Evolutionary conservation across 2,797 vertebrate species (phyloP).

Genomic region (Poeciliopsis paucimaculata): DNA sequence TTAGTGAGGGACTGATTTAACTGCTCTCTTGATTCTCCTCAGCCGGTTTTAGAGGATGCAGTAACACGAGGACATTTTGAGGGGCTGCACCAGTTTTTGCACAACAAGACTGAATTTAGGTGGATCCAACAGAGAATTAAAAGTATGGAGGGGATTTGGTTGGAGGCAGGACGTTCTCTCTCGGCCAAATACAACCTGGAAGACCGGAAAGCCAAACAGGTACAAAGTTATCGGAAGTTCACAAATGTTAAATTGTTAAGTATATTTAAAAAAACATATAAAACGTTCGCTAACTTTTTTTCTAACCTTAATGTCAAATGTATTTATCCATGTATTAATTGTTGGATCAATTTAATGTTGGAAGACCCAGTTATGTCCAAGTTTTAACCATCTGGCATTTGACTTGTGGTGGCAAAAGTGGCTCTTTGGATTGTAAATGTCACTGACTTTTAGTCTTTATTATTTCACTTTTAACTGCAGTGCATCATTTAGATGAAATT

Average conservation of each 20-base stretch:
- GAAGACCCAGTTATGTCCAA: not conserved
- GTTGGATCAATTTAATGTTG: too few species aligned
- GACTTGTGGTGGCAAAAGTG: not conserved
- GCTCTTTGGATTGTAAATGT: not conserved
- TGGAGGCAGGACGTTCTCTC: conserved; percentile 36
- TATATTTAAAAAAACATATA: not conserved
- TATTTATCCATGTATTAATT: not conserved
- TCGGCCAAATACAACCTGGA: conserved; percentile 38
- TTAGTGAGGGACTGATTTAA: not conserved
- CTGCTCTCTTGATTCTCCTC: not conserved
- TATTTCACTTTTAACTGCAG: not conserved
- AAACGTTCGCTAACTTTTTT: not conserved
- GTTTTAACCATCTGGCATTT: not conserved
- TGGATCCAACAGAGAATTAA: conserved; percentile 45
- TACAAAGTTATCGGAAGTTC: not conserved
- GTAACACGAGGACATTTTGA: conserved; percentile 4
- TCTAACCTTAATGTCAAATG: not conserved
- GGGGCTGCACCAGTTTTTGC: conserved; percentile 23
- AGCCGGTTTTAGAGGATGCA: not conserved
- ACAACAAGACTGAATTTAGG: conserved; percentile 3
- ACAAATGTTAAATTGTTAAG: not conserved
- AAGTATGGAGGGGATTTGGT: conserved; percentile 47
- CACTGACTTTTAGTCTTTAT: not conserved
- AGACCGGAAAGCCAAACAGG: conserved; percentile 32
- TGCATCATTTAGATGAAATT: not conserved